Percentiles rank a stretch among this genome's conserved stretches.
These are phyloP conservation scores for Conus canariensis DNA, from an alignment of 2,888 invertebrate species.

Conservation along the genomic window DNA sequence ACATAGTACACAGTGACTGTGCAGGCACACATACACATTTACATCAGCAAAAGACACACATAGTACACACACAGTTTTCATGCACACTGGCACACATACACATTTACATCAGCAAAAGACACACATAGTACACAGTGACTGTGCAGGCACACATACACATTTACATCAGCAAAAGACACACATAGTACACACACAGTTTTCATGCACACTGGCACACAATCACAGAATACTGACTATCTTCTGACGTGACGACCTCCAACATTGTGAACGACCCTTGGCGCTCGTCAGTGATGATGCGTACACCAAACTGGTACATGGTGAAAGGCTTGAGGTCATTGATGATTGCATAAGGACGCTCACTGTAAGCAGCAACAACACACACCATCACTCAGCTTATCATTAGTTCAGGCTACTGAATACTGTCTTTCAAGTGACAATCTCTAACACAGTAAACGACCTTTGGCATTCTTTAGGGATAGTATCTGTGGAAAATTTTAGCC, in stretches of 20 bases:
- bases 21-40: no score
- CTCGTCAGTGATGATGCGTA: slow-evolving; percentile 82
- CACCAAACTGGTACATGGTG: slow-evolving; percentile 86
- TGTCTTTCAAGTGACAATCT: slow-evolving; percentile 85
- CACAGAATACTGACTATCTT: slow-evolving; percentile 82
- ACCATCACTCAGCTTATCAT: no score
- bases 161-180: no score
- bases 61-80: no score
- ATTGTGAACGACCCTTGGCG: slow-evolving; percentile 83
- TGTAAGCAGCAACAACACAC: slow-evolving; percentile 64
- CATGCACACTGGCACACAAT: no score
- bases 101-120: no score
- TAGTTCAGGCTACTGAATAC: slow-evolving; percentile 76
- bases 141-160: no score
- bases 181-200: no score
- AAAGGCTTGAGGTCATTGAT: slow-evolving; percentile 84
- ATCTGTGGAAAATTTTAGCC: slow-evolving; percentile 82
- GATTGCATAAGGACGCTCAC: slow-evolving; percentile 81
- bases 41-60: no score
- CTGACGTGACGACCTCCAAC: slow-evolving; percentile 84
- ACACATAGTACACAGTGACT: no score
- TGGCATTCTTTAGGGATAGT: slow-evolving; percentile 80
- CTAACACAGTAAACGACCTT: slow-evolving; percentile 84
- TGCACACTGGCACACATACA: no score
- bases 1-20: no score